Percentiles rank a stretch among this genome's conserved stretches.
Conservation (phyloP, 2,113 vertebrate species). For the Planiliza haematocheilus region DNA sequence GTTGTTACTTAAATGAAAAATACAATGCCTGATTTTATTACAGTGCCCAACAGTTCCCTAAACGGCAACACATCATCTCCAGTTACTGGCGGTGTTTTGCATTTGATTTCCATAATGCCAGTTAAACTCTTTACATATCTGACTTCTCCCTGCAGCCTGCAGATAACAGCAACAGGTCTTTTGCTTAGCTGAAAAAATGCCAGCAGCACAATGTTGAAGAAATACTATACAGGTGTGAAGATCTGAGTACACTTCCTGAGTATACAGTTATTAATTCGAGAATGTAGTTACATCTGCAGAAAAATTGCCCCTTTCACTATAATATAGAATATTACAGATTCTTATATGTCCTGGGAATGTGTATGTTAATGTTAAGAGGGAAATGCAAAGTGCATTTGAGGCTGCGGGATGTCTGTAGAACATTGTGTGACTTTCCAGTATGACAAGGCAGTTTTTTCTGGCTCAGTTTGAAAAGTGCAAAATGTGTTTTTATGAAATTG, state of each 20-base stretch:
- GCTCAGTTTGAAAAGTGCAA: too few species aligned
- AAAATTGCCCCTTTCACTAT: neutral
- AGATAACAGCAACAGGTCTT: conserved; percentile 25
- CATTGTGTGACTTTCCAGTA: neutral
- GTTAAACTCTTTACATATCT: conserved; percentile 58
- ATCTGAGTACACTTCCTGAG: neutral
- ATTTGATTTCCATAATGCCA: conserved; percentile 54
- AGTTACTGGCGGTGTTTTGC: conserved; percentile 45
- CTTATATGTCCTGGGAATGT: neutral
- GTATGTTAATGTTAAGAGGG: neutral
- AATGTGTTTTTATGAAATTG: too few species aligned
- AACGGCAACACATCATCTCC: conserved; percentile 1
- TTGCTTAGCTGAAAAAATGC: neutral
- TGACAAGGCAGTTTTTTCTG: too few species aligned
- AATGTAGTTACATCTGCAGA: conserved; percentile 1
- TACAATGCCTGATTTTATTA: conserved; percentile 14
- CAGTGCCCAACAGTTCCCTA: neutral
- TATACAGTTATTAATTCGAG: neutral
- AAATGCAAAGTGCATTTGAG: neutral
- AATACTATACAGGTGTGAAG: neutral
- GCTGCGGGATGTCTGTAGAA: neutral
- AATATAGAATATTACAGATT: neutral
- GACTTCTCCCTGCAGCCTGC: conserved; percentile 5
- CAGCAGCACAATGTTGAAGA: neutral
- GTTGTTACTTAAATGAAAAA: neutral